Conservation (phyloP, 2,113 vertebrate species). For the Chloebia gouldiae region DNA sequence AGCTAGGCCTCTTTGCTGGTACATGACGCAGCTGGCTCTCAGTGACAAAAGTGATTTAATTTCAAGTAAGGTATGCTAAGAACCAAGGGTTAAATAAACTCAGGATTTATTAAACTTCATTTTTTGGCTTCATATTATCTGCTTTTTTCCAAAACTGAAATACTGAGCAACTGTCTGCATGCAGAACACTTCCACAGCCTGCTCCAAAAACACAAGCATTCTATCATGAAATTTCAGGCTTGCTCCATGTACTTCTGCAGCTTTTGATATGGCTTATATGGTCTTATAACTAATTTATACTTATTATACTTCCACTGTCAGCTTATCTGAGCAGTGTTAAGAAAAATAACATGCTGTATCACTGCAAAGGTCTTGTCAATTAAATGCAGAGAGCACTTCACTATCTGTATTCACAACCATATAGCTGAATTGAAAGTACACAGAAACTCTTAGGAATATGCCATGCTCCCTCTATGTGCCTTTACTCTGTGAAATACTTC, state of each 20-base stretch:
- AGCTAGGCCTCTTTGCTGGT: not conserved
- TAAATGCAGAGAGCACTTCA: not conserved
- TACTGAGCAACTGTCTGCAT: not conserved
- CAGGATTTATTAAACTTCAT: not conserved
- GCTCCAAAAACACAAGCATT: not conserved
- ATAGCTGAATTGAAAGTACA: not conserved
- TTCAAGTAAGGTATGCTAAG: not conserved
- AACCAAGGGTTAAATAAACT: not conserved
- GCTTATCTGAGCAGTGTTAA: not conserved
- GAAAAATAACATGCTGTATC: not conserved
- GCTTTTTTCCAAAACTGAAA: not conserved
- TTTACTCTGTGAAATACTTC: conserved; percentile 34
- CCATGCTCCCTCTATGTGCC: not conserved
- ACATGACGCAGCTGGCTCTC: not conserved
- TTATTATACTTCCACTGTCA: not conserved
- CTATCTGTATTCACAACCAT: not conserved
- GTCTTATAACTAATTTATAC: not conserved
- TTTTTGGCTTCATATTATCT: not conserved
- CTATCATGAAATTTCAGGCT: not conserved
- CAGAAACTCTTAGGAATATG: not conserved
- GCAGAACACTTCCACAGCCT: not conserved
- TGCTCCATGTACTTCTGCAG: not conserved
- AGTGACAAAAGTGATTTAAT: not conserved
- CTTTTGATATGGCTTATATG: not conserved
- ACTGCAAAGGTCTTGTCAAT: conserved; percentile 9